Conservation (phyloP, 2,888 invertebrate genomes). For the Blastobasis lacticolella region DNA sequence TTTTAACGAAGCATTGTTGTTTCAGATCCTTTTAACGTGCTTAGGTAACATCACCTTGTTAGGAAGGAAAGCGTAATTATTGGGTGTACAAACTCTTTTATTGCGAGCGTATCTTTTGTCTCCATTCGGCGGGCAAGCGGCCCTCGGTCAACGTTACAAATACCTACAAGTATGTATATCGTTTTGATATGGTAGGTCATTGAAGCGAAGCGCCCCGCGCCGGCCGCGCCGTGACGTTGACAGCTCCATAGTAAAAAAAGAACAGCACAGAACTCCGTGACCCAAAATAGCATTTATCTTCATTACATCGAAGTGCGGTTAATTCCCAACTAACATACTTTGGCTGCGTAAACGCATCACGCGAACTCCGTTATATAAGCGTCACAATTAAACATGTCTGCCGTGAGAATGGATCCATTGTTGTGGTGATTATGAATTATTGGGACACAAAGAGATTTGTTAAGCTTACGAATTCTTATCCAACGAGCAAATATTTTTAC, state of each 20-base stretch:
- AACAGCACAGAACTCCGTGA: conserved; percentile 5
- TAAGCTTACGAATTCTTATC: conserved; percentile 6
- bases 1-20: conserved; percentile 1
- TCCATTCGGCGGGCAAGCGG: background rate
- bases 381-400: conserved; percentile 17
- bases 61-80: conserved; percentile 4
- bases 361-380: conserved; percentile 20
- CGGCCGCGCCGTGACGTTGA: no score
- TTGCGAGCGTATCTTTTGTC: background rate
- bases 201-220: no score
- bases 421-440: conserved; percentile 18
- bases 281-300: conserved; percentile 14
- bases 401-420: conserved; percentile 20
- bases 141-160: no score
- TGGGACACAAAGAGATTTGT: conserved; percentile 15
- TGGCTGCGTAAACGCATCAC: conserved; percentile 12
- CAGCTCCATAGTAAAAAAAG: no score
- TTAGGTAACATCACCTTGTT: conserved; percentile 10
- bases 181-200: no score
- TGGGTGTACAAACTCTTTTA: background rate
- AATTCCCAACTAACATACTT: conserved; percentile 13
- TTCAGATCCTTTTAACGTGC: background rate
- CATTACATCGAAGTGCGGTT: conserved; percentile 12
- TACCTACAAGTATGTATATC: no score
- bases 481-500: conserved; percentile 1